Conservation (phyloP, 2,888 invertebrate species). For the Pseudolycoriella hygida region DNA sequence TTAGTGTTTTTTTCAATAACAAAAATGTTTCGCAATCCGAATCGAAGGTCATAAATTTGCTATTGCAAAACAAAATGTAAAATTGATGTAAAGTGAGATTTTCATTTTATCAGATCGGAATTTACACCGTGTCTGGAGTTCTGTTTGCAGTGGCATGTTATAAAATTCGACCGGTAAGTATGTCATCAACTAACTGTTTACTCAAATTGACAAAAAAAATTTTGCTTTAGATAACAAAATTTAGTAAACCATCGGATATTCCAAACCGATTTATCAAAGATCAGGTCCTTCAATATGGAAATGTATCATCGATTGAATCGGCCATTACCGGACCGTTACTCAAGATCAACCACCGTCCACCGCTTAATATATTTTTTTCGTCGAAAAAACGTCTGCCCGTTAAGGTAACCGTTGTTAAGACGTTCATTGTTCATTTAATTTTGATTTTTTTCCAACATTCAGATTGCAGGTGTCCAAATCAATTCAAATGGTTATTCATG, state of each 20-base stretch:
- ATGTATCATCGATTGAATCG: slow-evolving; percentile 34
- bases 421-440: neutral
- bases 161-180: slow-evolving; percentile 40
- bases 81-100: neutral
- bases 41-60: no score
- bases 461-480: slow-evolving; percentile 22
- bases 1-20: no score
- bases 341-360: slow-evolving; percentile 37
- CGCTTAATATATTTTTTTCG: slow-evolving; percentile 32
- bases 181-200: slow-evolving; percentile 1
- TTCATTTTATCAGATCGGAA: slow-evolving; percentile 30
- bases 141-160: slow-evolving; percentile 37
- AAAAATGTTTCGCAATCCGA: neutral
- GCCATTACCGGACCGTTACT: slow-evolving; percentile 28
- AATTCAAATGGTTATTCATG: slow-evolving; percentile 28
- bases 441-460: neutral
- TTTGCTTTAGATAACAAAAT: slow-evolving; percentile 37
- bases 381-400: slow-evolving; percentile 24
- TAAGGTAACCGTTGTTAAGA: slow-evolving; percentile 24
- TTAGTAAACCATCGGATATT: slow-evolving; percentile 37
- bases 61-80: neutral
- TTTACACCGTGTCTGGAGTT: slow-evolving; percentile 38
- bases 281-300: slow-evolving; percentile 33
- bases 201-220: slow-evolving; percentile 3
- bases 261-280: slow-evolving; percentile 37